Evolutionary conservation across 2,797 vertebrate genomes (phyloP).

Genomic region (Gobio occitaniae): DNA sequence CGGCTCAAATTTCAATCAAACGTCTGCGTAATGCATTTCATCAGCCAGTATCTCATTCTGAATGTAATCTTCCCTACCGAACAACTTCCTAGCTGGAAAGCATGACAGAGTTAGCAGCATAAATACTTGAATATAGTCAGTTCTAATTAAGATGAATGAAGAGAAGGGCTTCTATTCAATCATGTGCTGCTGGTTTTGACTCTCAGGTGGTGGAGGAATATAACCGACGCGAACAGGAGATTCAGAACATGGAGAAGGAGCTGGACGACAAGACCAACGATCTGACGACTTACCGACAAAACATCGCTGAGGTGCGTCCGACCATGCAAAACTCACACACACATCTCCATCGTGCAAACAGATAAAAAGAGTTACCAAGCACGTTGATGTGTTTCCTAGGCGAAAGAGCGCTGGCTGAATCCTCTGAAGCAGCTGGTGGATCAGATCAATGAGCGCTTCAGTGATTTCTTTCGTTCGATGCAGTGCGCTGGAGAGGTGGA

Average conservation of each 20-base stretch:
- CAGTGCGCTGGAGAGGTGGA: slow-evolving; percentile 96
- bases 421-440: slow-evolving; percentile 90
- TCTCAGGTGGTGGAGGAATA: slow-evolving; percentile 92
- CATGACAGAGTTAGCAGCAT: background rate
- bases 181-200: background rate
- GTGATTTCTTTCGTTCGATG: slow-evolving; percentile 93
- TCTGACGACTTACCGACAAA: slow-evolving; percentile 84
- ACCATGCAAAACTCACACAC: no score
- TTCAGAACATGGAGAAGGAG: slow-evolving; percentile 84
- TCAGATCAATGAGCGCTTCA: slow-evolving; percentile 91
- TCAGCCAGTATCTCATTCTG: background rate
- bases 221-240: slow-evolving; percentile 86
- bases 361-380: slow-evolving; percentile 70
- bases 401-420: slow-evolving; percentile 92
- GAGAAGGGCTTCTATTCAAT: background rate
- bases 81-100: background rate
- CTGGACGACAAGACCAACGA: slow-evolving; percentile 81
- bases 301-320: slow-evolving; percentile 87
- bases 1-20: background rate
- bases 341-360: background rate
- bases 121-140: background rate
- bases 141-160: background rate
- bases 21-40: background rate
- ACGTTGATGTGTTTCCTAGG: slow-evolving; percentile 73
- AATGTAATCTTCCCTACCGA: background rate